phyloP scores from a whole-genome alignment of 2,888 invertebrate genomes.

The Phengaris alcon region DNA sequence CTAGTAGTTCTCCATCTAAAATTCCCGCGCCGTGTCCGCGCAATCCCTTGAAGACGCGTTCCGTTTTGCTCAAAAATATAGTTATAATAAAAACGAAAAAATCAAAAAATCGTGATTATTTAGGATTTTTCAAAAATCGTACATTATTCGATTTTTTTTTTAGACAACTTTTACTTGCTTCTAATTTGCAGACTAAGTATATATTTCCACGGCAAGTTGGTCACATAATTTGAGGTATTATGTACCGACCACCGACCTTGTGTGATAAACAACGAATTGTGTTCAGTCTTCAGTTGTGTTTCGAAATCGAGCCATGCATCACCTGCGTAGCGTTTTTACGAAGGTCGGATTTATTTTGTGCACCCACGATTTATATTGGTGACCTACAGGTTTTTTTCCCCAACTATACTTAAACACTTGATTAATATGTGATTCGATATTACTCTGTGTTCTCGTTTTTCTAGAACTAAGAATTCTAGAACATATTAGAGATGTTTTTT shows the following conservation, averaged over 20 bases:
- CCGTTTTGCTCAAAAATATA: too few relatives aligned
- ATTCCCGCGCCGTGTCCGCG: too few relatives aligned
- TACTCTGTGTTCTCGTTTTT: background rate
- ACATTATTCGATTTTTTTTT: too few relatives aligned
- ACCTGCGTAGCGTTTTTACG: conserved; percentile 68
- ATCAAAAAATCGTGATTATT: too few relatives aligned
- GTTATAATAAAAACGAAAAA: too few relatives aligned
- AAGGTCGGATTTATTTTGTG: conserved; percentile 52
- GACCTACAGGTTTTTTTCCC: background rate
- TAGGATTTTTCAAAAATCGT: too few relatives aligned
- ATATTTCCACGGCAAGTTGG: conserved; percentile 6
- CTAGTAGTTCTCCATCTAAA: too few relatives aligned
- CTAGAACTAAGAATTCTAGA: background rate
- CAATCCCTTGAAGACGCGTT: too few relatives aligned
- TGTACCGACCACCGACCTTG: conserved; percentile 44
- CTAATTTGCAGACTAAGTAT: background rate
- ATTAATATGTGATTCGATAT: background rate
- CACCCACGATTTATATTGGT: background rate
- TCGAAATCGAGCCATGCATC: conserved; percentile 66
- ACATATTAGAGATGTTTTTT: background rate
- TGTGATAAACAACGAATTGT: conserved; percentile 41
- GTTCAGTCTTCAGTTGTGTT: conserved; percentile 57
- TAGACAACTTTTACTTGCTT: background rate
- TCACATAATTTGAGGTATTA: conserved; percentile 51
- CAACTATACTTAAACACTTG: background rate